Evolutionary conservation across 2,113 vertebrate genomes (phyloP), one percentile per base, ranked within the genome.

Genomic region (Semicossyphus pulcher): DNA sequence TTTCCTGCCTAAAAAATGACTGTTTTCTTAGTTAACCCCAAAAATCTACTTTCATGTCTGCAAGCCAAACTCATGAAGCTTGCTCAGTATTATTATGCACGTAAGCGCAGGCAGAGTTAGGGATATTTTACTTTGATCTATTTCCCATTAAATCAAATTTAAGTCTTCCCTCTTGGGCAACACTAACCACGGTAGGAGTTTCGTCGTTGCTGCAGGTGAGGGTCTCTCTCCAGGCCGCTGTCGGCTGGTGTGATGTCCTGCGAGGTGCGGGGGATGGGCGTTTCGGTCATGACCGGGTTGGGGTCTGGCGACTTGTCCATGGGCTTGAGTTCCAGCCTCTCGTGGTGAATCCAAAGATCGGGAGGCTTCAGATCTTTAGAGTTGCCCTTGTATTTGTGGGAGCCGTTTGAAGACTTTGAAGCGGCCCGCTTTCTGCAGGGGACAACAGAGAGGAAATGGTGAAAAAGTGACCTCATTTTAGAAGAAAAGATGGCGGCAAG

Each of bases 271-370:
- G 97, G 97, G 86, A 99, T 97, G 5, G 97, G 97, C 2, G 97
- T 99, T 61, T 99, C 98, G 0, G 98, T 99, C 96, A 99, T 97
- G 84, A 99, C 95, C 0, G 97, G 96, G 81, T 99, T 99, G 64
- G 97, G 96, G 57, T 99, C 97, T 0, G 97, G 97, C 12, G 98
- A 99, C 79, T 99, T 99, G 84, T 99, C 97, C 7, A 97, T 97
- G 49, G 97, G 97, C 62, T 99, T 99, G 28, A 99, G 94, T 71
- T 99, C 98, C 76, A 99, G 94, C 36, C 97, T 94, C 87, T 99
- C 97, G 0, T 99, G 98, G 67, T 99, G 98, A 83, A 99, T 99
- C 97, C 98, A 99, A 10, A 99, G 96, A 79, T 99, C 97, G 0
- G 98, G 97, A 0, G 98, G 98, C 37, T 99, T 99, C 64, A 99